Percentiles rank a stretch among this genome's conserved stretches.
Conservation (phyloP, 92 coral and sea anemone species). For the Bergia sp. region DNA sequence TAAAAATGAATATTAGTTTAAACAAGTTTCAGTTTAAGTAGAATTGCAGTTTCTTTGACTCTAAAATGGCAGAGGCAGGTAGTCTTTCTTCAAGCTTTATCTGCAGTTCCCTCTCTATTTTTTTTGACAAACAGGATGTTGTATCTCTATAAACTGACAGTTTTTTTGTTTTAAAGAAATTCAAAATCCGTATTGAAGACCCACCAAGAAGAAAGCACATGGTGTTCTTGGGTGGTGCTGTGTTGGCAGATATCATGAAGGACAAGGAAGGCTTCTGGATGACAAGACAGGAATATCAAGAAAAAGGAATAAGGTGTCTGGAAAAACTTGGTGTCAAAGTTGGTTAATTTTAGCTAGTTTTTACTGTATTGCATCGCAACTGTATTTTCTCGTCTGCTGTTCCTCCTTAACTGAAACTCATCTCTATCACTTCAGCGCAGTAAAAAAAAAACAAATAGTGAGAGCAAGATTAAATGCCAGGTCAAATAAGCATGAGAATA, state of each 20-base stretch:
- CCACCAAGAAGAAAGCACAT: conserved; percentile 98
- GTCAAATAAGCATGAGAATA: neutral
- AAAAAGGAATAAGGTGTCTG: conserved; percentile 91
- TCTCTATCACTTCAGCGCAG: neutral
- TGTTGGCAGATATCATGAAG: conserved; percentile 98
- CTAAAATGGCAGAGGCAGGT: too few relatives aligned
- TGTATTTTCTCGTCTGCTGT: neutral
- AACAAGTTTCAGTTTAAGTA: too few relatives aligned
- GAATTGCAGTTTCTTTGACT: too few relatives aligned
- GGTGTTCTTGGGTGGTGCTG: conserved; percentile 99
- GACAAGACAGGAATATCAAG: conserved; percentile 91
- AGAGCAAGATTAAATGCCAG: neutral
- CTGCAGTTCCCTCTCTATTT: too few relatives aligned
- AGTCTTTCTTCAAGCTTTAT: too few relatives aligned
- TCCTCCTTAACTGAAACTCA: neutral
- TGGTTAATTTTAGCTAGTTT: conserved; percentile 52
- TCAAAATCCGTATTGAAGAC: conserved; percentile 98
- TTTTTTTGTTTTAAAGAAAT: conserved; percentile 68
- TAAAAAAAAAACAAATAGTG: neutral
- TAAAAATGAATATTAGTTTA: too few relatives aligned
- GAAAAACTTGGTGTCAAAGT: conserved; percentile 93
- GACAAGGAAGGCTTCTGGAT: conserved; percentile 99
- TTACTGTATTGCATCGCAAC: neutral
- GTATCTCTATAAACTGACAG: neutral
- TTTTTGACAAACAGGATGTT: neutral